Conservation (phyloP, 2,113 vertebrate genomes). For the Leucopsar rothschildi region DNA sequence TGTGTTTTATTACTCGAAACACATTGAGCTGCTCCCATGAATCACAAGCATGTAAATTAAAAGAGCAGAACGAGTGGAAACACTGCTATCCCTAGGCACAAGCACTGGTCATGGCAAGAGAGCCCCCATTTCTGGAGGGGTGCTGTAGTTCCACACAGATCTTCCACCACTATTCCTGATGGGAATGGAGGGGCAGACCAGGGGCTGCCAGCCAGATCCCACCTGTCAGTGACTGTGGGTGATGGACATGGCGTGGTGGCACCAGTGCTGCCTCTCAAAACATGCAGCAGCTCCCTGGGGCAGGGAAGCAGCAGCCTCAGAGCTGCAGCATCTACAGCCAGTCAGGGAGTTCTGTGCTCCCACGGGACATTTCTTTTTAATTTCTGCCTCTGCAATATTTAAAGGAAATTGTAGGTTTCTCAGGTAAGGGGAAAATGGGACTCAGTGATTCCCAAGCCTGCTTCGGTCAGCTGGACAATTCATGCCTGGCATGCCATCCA, state of each 20-base stretch:
- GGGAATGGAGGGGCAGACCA: neutral
- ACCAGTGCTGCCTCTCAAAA: neutral
- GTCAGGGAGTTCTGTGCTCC: neutral
- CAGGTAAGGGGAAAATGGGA: neutral
- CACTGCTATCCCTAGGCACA: neutral
- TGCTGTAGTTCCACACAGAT: neutral
- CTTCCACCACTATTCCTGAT: neutral
- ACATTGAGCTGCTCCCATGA: neutral
- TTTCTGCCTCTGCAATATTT: neutral
- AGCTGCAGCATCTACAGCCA: neutral
- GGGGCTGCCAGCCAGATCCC: neutral
- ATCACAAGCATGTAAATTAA: neutral
- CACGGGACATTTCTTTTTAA: neutral
- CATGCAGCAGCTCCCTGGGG: accelerated
- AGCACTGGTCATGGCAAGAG: neutral
- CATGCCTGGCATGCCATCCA: neutral
- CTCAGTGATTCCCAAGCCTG: neutral
- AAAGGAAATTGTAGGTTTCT: neutral
- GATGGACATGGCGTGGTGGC: neutral
- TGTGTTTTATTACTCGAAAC: conserved; percentile 24
- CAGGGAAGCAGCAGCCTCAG: neutral
- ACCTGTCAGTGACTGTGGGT: neutral
- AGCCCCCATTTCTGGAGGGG: neutral
- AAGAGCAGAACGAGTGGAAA: neutral
- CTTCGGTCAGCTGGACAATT: neutral